These are phyloP conservation scores for Porites divaricata DNA, from an alignment of 92 coral and sea anemone genomes.

Conservation along the genomic window DNA sequence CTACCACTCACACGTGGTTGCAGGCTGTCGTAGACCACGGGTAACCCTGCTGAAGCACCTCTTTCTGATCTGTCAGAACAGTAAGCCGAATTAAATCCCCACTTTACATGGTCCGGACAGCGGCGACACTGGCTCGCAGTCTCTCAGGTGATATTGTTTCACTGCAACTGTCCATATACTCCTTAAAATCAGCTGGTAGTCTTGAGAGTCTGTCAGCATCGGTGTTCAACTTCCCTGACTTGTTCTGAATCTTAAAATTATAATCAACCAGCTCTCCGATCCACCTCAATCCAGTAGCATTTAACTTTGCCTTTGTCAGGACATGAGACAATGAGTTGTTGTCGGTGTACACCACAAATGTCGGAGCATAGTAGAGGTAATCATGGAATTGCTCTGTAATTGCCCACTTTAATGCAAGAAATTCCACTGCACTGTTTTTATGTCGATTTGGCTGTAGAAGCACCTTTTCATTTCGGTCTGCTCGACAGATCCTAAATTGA, in stretches of 20 bases:
- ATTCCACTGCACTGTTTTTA: neutral
- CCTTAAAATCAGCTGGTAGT: constrained; percentile 48
- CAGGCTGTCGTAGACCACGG: too few species aligned
- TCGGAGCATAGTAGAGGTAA: constrained; percentile 43
- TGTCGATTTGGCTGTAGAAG: neutral
- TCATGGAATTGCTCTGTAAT: constrained; percentile 48
- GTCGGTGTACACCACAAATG: constrained; percentile 35
- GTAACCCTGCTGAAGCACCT: too few species aligned
- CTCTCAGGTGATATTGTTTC: constrained; percentile 39
- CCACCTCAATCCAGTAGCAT: too few species aligned
- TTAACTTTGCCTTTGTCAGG: constrained; percentile 31
- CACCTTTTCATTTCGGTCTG: neutral
- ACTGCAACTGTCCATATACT: constrained; percentile 47
- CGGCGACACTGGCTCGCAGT: constrained; percentile 39
- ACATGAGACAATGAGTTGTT: constrained; percentile 27
- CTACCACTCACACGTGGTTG: too few species aligned
- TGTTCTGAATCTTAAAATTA: too few species aligned
- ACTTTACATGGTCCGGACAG: constrained; percentile 10
- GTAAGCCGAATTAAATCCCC: too few species aligned
- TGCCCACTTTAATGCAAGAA: too few species aligned
- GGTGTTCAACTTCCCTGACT: constrained; percentile 35
- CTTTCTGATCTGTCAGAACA: too few species aligned
- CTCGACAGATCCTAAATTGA: constrained; percentile 48
- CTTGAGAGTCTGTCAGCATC: constrained; percentile 66
- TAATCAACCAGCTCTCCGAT: too few species aligned